A percentile compares a stretch with the other conserved stretches of the same genome.
These are phyloP conservation scores for Pseudachorutes palmiensis DNA, from an alignment of 1,140 invertebrate species.

Conservation along the genomic window DNA sequence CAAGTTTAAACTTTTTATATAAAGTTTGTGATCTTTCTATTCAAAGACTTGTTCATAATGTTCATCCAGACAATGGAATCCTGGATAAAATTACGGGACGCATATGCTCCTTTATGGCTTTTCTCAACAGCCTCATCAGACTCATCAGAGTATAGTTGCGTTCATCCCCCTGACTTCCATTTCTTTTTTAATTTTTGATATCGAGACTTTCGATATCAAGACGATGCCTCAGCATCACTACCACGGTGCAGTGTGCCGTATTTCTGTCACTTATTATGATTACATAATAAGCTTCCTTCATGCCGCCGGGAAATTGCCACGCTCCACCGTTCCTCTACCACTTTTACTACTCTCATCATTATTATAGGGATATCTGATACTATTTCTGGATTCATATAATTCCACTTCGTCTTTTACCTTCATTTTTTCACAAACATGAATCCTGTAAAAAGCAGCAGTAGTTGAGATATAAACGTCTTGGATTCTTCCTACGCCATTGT, in stretches of 20 bases:
- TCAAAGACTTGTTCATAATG: not conserved
- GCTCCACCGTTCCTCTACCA: not conserved
- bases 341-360: not conserved
- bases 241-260: too few relatives aligned
- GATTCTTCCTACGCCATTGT: not conserved
- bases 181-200: too few relatives aligned
- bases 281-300: not conserved
- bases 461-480: too few relatives aligned
- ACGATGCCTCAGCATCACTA: too few relatives aligned
- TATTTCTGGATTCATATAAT: not conserved
- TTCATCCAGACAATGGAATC: not conserved
- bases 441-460: not conserved
- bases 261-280: not conserved
- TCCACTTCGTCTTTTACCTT: not conserved
- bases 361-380: not conserved
- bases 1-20: not conserved
- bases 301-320: not conserved
- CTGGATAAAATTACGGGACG: not conserved
- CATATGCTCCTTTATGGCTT: not conserved
- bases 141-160: too few relatives aligned
- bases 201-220: too few relatives aligned
- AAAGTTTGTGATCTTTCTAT: not conserved
- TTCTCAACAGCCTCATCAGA: too few relatives aligned
- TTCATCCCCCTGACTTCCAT: too few relatives aligned
- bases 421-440: not conserved